Percentiles rank a stretch among this genome's conserved stretches.
phyloP scores from a whole-genome alignment of 2,888 invertebrate genomes.

The Sesia bembeciformis region DNA sequence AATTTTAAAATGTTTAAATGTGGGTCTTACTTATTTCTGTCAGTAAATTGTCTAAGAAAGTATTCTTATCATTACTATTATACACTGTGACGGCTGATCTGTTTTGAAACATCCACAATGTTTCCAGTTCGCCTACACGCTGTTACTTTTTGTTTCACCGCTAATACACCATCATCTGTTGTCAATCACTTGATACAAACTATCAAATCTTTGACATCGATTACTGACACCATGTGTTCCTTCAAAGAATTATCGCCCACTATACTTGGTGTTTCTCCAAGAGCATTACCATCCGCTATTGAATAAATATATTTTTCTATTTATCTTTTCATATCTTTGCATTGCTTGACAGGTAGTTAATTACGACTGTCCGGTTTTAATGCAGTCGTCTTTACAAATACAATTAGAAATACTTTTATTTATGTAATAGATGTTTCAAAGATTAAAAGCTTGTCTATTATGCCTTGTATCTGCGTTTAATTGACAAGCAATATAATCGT shows the following conservation, averaged over 20 bases:
- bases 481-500: too few relatives aligned
- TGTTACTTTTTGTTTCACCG: slow-evolving; percentile 28
- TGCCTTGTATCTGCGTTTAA: too few relatives aligned
- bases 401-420: too few relatives aligned
- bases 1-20: too few relatives aligned
- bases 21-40: too few relatives aligned
- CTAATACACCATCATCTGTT: slow-evolving; percentile 37
- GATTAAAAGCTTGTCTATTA: too few relatives aligned
- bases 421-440: too few relatives aligned
- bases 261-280: slow-evolving; percentile 4
- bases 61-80: too few relatives aligned
- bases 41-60: too few relatives aligned
- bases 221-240: slow-evolving; percentile 19
- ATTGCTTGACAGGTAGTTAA: slow-evolving; percentile 24
- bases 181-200: slow-evolving; percentile 27
- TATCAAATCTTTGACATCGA: slow-evolving; percentile 25
- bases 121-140: slow-evolving; percentile 34
- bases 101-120: neutral
- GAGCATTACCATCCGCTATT: slow-evolving; percentile 23
- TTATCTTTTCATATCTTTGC: slow-evolving; percentile 24
- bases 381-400: neutral
- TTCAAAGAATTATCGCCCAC: neutral
- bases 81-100: too few relatives aligned
- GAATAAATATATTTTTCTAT: slow-evolving; percentile 15
- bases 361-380: slow-evolving; percentile 8